These are phyloP conservation scores for Trogon melanurus DNA, from an alignment of 2,113 vertebrate species.

Conservation along the genomic window DNA sequence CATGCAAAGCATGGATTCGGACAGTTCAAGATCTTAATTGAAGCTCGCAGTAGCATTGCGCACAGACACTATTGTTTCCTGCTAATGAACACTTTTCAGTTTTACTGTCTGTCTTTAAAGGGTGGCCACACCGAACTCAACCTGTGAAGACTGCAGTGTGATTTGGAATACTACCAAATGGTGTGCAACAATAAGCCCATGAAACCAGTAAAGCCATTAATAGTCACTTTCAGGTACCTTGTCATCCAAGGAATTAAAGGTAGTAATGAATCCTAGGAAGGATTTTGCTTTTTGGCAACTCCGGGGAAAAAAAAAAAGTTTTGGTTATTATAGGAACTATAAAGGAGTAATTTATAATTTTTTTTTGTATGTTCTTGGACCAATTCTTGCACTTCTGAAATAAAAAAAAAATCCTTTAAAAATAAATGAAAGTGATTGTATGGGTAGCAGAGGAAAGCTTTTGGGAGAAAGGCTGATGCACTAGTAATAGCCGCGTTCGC, in stretches of 20 bases:
- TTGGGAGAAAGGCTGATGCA: background rate
- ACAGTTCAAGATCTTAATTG: background rate
- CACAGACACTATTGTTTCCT: background rate
- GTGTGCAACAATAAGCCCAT: background rate
- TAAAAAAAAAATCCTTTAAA: background rate
- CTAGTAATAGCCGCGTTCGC: background rate
- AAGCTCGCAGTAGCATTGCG: background rate
- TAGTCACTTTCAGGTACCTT: background rate
- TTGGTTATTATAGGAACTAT: conserved; percentile 1
- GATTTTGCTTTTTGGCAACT: background rate
- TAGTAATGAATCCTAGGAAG: background rate
- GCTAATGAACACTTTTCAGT: background rate
- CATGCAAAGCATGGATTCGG: background rate
- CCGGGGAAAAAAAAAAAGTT: background rate
- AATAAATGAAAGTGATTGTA: background rate
- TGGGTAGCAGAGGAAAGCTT: background rate
- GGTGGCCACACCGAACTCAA: background rate
- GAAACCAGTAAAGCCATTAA: background rate
- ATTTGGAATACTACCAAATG: background rate
- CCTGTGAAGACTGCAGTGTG: background rate
- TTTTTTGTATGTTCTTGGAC: background rate
- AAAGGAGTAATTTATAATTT: background rate
- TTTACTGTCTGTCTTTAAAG: background rate
- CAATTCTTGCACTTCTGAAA: background rate
- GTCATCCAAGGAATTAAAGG: background rate